These are phyloP conservation scores for Tenthredo amoena DNA, from an alignment of 2,888 invertebrate genomes.

Conservation along the genomic window DNA sequence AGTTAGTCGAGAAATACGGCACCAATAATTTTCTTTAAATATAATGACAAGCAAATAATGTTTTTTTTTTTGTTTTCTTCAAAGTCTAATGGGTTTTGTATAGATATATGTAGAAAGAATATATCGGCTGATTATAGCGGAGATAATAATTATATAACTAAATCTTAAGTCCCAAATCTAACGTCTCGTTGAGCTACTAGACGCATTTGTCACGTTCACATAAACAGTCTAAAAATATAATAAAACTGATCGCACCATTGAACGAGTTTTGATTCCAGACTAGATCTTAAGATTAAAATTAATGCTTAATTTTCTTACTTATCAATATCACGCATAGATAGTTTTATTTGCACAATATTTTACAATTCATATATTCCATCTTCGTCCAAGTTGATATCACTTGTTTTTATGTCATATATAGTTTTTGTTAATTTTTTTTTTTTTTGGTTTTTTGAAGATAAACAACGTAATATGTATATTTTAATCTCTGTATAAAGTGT, in stretches of 20 bases:
- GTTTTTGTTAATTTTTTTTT: background rate
- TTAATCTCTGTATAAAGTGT: background rate
- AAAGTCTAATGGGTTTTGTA: too few species aligned
- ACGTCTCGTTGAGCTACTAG: background rate
- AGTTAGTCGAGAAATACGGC: background rate
- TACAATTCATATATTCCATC: background rate
- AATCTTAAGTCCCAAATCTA: background rate
- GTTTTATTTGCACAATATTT: background rate
- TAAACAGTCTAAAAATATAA: background rate
- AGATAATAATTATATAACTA: background rate
- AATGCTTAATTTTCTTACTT: background rate
- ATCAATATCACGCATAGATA: background rate
- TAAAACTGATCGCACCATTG: background rate
- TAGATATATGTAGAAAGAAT: background rate
- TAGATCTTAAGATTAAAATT: conserved; percentile 16
- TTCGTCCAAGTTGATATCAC: background rate
- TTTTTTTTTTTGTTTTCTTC: background rate
- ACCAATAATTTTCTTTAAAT: background rate
- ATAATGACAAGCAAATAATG: background rate
- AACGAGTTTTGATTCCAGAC: background rate
- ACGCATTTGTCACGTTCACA: background rate
- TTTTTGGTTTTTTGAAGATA: background rate
- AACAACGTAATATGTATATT: background rate
- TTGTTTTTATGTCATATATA: background rate
- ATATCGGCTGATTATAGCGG: background rate